Evolutionary conservation across 2,888 invertebrate genomes (phyloP).

Genomic region (Leucoptera coffeella): DNA sequence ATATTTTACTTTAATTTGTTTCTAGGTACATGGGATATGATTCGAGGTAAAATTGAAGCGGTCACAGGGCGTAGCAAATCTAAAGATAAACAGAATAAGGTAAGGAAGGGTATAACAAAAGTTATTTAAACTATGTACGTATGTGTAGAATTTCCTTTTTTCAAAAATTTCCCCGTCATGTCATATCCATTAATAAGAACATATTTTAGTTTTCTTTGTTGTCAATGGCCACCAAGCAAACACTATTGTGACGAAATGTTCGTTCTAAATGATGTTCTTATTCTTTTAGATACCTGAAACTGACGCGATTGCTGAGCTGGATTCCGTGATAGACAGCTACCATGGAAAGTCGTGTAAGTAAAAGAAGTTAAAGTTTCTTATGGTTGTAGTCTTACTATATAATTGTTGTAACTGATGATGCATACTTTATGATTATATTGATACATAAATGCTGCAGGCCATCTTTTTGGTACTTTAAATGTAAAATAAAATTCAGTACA

Average conservation of each 20-base stretch:
- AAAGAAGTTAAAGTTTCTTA: constrained; percentile 17
- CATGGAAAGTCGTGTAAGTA: constrained; percentile 60
- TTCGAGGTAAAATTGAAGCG: constrained; percentile 65
- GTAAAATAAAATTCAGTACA: no score
- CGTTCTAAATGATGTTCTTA: no score
- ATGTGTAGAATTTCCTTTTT: background rate
- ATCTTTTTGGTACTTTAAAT: no score
- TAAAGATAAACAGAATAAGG: constrained; percentile 55
- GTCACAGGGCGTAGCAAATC: constrained; percentile 62
- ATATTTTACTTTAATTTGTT: no score
- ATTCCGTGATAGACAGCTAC: constrained; percentile 78
- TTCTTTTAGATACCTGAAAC: constrained; percentile 61
- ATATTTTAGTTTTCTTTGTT: no score
- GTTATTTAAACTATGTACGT: no score
- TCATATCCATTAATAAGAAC: background rate
- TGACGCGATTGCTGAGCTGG: constrained; percentile 77
- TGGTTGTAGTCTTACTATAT: no score
- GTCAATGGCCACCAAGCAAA: no score
- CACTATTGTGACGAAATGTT: no score
- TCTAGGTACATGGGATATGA: constrained; percentile 63
- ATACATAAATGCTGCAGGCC: no score
- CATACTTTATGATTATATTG: no score
- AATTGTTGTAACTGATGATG: no score
- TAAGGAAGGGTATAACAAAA: constrained; percentile 11
- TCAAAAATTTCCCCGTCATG: constrained; percentile 1